Percentiles rank a stretch among this genome's conserved stretches.
Conservation (phyloP, 2,113 vertebrate species). For the Heptranchias perlo region DNA sequence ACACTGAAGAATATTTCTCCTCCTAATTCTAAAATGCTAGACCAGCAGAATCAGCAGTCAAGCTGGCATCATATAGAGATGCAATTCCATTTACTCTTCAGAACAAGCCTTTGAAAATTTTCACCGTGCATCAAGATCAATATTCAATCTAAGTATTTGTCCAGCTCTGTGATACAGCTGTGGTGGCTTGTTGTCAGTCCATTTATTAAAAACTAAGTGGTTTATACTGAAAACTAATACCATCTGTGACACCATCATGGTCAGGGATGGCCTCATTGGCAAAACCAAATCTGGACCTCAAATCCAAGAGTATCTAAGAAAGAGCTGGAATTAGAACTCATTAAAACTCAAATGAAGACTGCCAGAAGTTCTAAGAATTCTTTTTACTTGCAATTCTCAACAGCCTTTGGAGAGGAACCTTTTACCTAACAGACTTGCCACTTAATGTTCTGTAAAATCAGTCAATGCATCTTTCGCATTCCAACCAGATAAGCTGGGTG, state of each 20-base stretch:
- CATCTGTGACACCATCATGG: not conserved
- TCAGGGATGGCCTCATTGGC: not conserved
- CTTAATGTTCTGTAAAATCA: not conserved
- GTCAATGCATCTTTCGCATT: not conserved
- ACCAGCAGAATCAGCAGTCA: not conserved
- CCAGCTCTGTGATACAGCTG: not conserved
- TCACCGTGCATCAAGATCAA: not conserved
- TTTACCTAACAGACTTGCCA: not conserved
- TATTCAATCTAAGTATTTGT: constrained; percentile 18
- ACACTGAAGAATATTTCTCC: not conserved
- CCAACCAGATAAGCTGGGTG: not conserved
- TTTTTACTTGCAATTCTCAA: not conserved
- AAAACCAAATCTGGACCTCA: not conserved
- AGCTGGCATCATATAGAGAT: not conserved
- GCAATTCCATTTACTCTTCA: not conserved
- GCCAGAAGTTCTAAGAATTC: not conserved
- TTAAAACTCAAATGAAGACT: not conserved
- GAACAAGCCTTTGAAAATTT: not conserved
- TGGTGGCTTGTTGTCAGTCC: not conserved
- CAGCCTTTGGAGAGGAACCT: not conserved
- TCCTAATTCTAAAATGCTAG: not conserved
- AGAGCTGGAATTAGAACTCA: too few relatives aligned
- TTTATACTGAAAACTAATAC: not conserved
- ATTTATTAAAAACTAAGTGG: not conserved
- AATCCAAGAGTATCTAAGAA: not conserved